These are phyloP conservation scores for Urocynchramus pylzowi DNA, from an alignment of 2,113 vertebrate genomes.

Conservation along the genomic window DNA sequence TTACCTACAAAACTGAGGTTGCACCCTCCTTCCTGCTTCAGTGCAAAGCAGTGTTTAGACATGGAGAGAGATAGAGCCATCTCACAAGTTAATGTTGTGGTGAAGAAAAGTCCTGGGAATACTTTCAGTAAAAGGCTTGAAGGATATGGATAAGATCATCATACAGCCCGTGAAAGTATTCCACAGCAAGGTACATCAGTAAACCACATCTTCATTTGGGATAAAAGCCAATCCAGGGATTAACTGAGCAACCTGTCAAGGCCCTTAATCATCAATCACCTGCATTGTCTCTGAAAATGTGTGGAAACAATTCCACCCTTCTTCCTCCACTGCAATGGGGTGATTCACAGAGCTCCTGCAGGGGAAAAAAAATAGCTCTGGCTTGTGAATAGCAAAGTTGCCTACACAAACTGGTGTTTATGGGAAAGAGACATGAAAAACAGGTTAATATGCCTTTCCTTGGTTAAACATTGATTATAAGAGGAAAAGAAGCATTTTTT, in stretches of 20 bases:
- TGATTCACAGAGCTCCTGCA: background rate
- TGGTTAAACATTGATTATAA: background rate
- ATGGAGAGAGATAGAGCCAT: background rate
- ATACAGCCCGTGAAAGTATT: background rate
- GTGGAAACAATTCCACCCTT: slow-evolving; percentile 14
- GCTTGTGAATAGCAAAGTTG: background rate
- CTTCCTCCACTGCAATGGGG: background rate
- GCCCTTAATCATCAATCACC: background rate
- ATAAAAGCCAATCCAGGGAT: background rate
- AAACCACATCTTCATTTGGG: background rate
- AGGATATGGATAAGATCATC: background rate
- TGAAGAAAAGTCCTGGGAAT: background rate
- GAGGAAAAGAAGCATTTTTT: background rate
- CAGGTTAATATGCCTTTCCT: background rate
- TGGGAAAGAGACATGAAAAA: background rate
- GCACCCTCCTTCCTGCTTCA: background rate
- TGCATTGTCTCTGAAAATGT: background rate
- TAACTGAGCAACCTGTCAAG: background rate
- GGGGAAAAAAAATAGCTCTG: background rate
- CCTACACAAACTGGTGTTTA: background rate
- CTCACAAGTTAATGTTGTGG: background rate
- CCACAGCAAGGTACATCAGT: background rate
- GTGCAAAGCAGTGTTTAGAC: background rate
- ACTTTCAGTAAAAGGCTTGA: background rate
- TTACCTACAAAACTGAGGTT: background rate